Conservation (phyloP, 2,797 vertebrate species). For the Distichodus sexfasciatus region DNA sequence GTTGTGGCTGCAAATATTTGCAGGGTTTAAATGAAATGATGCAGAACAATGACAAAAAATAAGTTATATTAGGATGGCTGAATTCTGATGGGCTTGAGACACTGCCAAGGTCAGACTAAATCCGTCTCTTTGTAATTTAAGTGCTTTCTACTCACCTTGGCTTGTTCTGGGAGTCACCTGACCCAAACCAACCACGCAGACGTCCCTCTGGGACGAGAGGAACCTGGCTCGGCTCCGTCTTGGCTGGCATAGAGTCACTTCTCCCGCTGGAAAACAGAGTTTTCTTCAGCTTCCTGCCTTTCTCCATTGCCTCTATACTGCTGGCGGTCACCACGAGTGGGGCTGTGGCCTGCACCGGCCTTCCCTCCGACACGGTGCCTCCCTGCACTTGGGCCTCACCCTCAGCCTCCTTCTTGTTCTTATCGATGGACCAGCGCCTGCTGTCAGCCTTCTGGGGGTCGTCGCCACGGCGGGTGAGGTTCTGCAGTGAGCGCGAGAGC, state of each 20-base stretch:
- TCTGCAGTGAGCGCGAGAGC: conserved; percentile 75
- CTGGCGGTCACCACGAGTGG: conserved; percentile 34
- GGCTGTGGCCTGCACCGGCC: conserved; percentile 58
- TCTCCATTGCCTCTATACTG: conserved; percentile 54
- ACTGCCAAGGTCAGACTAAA: background rate
- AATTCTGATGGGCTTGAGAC: no score
- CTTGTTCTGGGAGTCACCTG: conserved; percentile 84
- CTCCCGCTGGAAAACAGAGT: conserved; percentile 83
- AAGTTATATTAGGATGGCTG: no score
- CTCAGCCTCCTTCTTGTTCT: conserved; percentile 68
- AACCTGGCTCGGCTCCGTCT: conserved; percentile 56
- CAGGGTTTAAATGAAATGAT: background rate
- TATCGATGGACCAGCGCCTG: conserved; percentile 77
- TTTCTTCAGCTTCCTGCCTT: conserved; percentile 71
- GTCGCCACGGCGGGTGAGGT: conserved; percentile 70
- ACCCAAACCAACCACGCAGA: conserved; percentile 83
- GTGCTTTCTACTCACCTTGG: conserved; percentile 97
- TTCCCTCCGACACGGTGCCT: conserved; percentile 50
- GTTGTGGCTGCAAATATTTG: conserved; percentile 3
- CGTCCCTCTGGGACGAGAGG: conserved; percentile 72
- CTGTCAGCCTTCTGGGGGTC: conserved; percentile 63
- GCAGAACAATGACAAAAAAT: no score
- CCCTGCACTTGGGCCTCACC: conserved; percentile 55
- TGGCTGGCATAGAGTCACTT: conserved; percentile 70
- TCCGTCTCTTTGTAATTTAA: conserved; percentile 6